Base-by-base conservation (phyloP, 1,140 invertebrate genomes). In the Saccostrea glomerata region DNA sequence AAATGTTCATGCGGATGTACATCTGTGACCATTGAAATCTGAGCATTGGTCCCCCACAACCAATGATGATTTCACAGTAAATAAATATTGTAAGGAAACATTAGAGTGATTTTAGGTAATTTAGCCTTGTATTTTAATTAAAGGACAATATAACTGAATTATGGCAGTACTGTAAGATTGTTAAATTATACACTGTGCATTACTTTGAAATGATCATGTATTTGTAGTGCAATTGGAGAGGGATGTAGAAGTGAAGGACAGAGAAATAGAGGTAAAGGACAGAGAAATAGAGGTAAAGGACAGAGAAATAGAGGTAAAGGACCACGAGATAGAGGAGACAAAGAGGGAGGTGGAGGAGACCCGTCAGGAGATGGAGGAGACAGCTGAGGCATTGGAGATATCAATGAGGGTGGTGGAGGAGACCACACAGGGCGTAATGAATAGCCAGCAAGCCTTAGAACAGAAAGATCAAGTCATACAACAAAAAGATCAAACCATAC, bases 201-300 rank as follows among this genome's bases (percentile, higher is more conserved):
- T 63, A n/a, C n/a, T 36, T 11, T 36, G 30, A 77, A 23, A 77
- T 36, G 12, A 77, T 17, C 23, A 77, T 77, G 70, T 77, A 13
- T 13, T 77, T 77, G 70, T 77, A 77, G 70, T 77, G 15, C 25
- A 77, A 77, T 25, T 77, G 25, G 70, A 77, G 70, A 36, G 30
- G 30, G 70, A 77, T 15, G 70, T 77, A 25, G 70, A 77, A 25
- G 70, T 36, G 66, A 73, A 30, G 66, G 13, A 73, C 12, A 25
- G 13, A 73, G 66, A 73, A 25, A 13, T 73, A 23, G 58, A 20
- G 58, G 58, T n/a, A 63, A 20, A 77, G 23, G 13, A 73, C 4
- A 9, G 25, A 25, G 66, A 73, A 11, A 13, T 73, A 11, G 66
- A 30, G n/a, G 66, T 30, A 25, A 36, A 3, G 1, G 7, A 23